Evolutionary conservation across 2,888 invertebrate genomes (phyloP).

Genomic region (Mactromeris polynyma): DNA sequence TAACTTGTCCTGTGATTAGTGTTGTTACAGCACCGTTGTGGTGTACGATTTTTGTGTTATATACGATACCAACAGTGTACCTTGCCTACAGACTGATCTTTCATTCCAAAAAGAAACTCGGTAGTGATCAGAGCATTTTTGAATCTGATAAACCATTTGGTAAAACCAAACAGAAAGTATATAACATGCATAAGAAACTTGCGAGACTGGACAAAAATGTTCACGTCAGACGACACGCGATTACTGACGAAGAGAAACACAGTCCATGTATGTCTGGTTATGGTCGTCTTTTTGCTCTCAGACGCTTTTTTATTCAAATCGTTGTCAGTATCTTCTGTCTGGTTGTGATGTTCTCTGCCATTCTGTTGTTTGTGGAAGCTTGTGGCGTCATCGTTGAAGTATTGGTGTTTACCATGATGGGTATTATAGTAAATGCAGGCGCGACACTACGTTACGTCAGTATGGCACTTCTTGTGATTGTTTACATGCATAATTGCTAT

Average conservation of each 20-base stretch:
- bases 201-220: constrained; percentile 73
- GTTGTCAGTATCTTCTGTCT: constrained; percentile 76
- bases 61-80: constrained; percentile 84
- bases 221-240: constrained; percentile 60
- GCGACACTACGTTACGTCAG: constrained; percentile 83
- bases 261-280: constrained; percentile 72
- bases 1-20: constrained; percentile 81
- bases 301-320: constrained; percentile 69
- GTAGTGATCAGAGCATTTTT: constrained; percentile 60
- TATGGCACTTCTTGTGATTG: constrained; percentile 83
- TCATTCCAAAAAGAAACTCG: constrained; percentile 79
- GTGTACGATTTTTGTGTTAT: constrained; percentile 77
- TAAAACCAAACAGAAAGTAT: constrained; percentile 68
- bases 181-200: constrained; percentile 72
- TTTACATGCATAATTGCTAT: constrained; percentile 86
- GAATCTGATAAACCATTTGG: constrained; percentile 68
- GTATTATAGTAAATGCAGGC: constrained; percentile 85
- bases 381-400: constrained; percentile 84
- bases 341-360: constrained; percentile 77
- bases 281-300: constrained; percentile 60
- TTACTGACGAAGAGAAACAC: constrained; percentile 68
- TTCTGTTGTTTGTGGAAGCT: constrained; percentile 83
- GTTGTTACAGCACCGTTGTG: constrained; percentile 78
- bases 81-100: constrained; percentile 82
- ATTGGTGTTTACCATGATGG: constrained; percentile 85